Conservation (phyloP, 2,113 vertebrate species). For the Myodes glareolus region DNA sequence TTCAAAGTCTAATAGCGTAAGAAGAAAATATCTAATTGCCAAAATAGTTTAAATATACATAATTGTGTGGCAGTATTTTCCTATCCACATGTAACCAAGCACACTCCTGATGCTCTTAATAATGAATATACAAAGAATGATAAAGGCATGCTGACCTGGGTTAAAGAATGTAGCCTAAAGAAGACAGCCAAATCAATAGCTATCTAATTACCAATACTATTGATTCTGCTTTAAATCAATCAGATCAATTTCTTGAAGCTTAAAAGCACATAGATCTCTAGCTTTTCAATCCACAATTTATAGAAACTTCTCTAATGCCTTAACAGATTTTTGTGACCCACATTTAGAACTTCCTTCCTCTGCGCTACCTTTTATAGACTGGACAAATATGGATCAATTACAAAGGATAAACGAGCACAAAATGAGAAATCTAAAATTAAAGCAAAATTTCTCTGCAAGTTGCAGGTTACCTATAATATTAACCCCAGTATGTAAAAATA, state of each 20-base stretch:
- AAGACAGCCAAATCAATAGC: conserved; percentile 22
- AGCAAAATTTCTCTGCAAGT: conserved; percentile 42
- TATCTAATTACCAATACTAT: conserved; percentile 15
- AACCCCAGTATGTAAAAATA: background rate
- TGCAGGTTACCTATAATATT: background rate
- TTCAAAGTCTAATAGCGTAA: background rate
- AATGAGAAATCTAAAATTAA: conserved; percentile 59
- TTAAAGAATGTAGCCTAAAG: conserved; percentile 51
- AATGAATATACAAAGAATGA: conserved; percentile 46
- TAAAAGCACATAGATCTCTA: background rate
- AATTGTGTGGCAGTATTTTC: conserved; percentile 46
- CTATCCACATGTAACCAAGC: conserved; percentile 9
- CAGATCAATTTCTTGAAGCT: conserved; percentile 56
- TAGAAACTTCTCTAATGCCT: background rate
- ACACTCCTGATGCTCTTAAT: background rate
- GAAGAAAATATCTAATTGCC: background rate
- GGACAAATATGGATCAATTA: conserved; percentile 30
- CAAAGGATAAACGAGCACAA: conserved; percentile 3
- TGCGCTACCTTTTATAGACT: background rate
- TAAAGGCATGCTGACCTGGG: conserved; percentile 18
- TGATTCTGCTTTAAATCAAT: conserved; percentile 54
- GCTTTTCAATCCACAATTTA: conserved; percentile 34
- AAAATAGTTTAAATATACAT: conserved; percentile 37
- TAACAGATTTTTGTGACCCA: conserved; percentile 26
- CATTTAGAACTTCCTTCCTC: conserved; percentile 1